Evolutionary conservation across 2,888 invertebrate genomes (phyloP).

Genomic region (Cryptus armator): DNA sequence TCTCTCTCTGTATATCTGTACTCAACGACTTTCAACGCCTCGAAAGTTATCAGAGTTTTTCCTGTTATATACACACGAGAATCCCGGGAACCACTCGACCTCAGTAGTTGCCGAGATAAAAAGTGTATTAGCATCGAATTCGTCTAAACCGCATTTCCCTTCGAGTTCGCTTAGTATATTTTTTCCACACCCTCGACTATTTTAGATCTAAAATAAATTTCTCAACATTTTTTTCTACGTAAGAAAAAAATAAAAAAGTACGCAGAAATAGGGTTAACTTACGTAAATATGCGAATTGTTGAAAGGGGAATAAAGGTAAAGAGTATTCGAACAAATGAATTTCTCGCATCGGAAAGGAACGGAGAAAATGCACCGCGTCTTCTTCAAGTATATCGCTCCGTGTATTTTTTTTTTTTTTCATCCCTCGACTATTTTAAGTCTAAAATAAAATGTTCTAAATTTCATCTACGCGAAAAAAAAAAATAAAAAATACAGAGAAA

Average conservation of each 20-base stretch:
- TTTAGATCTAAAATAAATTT: background rate
- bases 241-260: background rate
- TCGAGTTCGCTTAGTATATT: background rate
- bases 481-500: background rate
- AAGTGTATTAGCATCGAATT: conserved; percentile 57
- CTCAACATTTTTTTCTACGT: background rate
- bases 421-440: background rate
- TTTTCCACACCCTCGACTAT: background rate
- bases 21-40: conserved; percentile 34
- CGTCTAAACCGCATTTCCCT: conserved; percentile 8
- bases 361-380: background rate
- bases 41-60: conserved; percentile 69
- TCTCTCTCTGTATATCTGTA: background rate
- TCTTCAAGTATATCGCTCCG: conserved; percentile 2
- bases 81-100: conserved; percentile 5
- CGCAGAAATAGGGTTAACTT: background rate
- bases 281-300: background rate
- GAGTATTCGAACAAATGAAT: conserved; percentile 43
- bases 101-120: conserved; percentile 33
- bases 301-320: background rate
- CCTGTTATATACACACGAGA: conserved; percentile 63
- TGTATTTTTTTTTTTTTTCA: background rate
- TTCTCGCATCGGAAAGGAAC: conserved; percentile 12
- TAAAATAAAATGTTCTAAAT: background rate
- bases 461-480: background rate